Conservation (phyloP, 2,888 invertebrate species). For the Apantesis nais region DNA sequence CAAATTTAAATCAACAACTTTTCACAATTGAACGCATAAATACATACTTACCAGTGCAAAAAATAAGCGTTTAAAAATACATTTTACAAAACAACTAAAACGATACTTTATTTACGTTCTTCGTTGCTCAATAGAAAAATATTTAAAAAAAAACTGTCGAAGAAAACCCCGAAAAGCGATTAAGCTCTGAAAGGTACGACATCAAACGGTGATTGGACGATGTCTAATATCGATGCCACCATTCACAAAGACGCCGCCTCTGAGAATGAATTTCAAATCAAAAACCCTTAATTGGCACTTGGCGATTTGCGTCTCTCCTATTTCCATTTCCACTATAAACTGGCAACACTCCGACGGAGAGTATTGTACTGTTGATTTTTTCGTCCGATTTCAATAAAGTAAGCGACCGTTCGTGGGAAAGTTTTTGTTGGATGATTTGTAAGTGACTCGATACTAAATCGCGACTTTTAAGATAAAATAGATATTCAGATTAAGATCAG, state of each 20-base stretch:
- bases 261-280: slow-evolving; percentile 76
- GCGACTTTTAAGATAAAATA: not conserved
- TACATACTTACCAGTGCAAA: not conserved
- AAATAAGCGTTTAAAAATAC: slow-evolving; percentile 1
- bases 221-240: slow-evolving; percentile 70
- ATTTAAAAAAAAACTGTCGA: slow-evolving; percentile 36
- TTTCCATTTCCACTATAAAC: slow-evolving; percentile 5
- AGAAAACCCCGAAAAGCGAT: slow-evolving; percentile 38
- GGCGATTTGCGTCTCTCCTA: slow-evolving; percentile 44
- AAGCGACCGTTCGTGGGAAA: not conserved
- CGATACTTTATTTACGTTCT: slow-evolving; percentile 30
- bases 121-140: slow-evolving; percentile 36
- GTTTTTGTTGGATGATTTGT: not conserved
- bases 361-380: not conserved
- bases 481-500: not conserved
- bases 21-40: not conserved
- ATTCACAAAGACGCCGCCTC: slow-evolving; percentile 67
- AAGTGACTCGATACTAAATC: not conserved
- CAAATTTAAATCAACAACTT: not conserved
- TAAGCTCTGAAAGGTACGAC: slow-evolving; percentile 42
- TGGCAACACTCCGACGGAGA: not conserved
- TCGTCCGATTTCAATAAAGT: not conserved
- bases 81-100: not conserved
- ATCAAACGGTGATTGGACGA: slow-evolving; percentile 65
- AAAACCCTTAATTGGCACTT: slow-evolving; percentile 80